A percentile compares a stretch with the other conserved stretches of the same genome.
Evolutionary conservation across 2,797 vertebrate species (phyloP).

Genomic region (Geotrypetes seraphini): DNA sequence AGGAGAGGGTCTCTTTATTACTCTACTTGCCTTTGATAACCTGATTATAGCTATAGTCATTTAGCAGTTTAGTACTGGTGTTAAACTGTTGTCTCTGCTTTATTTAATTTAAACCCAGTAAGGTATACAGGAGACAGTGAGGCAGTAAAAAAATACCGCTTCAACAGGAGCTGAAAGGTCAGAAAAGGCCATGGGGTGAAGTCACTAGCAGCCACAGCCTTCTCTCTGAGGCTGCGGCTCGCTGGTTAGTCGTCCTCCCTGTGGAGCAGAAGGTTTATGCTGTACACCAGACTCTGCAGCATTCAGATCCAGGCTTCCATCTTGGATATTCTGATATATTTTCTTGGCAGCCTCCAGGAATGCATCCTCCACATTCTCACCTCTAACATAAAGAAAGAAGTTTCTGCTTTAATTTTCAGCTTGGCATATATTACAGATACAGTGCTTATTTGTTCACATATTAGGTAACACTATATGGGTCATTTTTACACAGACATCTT

Average conservation of each 20-base stretch:
- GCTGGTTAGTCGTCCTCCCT: constrained; percentile 92
- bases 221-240: constrained; percentile 97
- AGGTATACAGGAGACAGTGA: constrained; percentile 63
- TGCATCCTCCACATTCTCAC: constrained; percentile 92
- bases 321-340: constrained; percentile 97
- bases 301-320: constrained; percentile 93
- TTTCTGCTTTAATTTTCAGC: no score
- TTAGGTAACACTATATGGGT: no score
- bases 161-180: constrained; percentile 57
- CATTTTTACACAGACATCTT: no score
- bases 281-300: constrained; percentile 93
- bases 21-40: constrained; percentile 70
- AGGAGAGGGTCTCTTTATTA: constrained; percentile 63
- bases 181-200: constrained; percentile 34
- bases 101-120: constrained; percentile 63
- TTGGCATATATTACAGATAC: no score
- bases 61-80: constrained; percentile 47
- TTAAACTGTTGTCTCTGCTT: constrained; percentile 47
- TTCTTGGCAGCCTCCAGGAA: constrained; percentile 96
- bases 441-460: no score
- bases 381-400: constrained; percentile 62
- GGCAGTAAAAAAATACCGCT: constrained; percentile 54
- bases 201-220: constrained; percentile 98
- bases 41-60: constrained; percentile 70
- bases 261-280: constrained; percentile 95